Conservation (phyloP, 2,113 vertebrate genomes). For the Mormyrus iriodes region DNA sequence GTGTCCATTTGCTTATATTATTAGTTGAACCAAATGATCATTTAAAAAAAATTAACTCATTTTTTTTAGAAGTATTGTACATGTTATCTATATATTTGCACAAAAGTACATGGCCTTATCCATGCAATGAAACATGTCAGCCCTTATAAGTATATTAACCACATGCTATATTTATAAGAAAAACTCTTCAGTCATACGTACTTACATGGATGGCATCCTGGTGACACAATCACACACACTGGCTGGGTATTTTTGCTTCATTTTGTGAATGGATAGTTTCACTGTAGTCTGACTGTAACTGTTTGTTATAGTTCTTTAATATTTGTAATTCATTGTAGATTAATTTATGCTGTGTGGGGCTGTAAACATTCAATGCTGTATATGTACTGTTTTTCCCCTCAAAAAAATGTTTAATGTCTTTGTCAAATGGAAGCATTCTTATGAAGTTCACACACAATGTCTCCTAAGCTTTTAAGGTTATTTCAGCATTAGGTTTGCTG, state of each 20-base stretch:
- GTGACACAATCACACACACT: not conserved
- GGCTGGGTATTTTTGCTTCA: not conserved
- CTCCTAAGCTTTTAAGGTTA: not conserved
- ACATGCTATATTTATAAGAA: not conserved
- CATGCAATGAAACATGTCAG: not conserved
- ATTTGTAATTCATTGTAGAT: not conserved
- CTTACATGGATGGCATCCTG: not conserved
- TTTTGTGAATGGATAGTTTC: not conserved
- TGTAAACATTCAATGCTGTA: not conserved
- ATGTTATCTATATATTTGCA: not conserved
- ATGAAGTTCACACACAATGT: not conserved
- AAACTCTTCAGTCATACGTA: not conserved
- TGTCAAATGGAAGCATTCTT: not conserved
- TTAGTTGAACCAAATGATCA: not conserved
- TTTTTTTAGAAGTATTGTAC: not conserved
- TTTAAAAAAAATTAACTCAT: not conserved
- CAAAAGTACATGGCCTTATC: not conserved
- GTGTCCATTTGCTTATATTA: not conserved
- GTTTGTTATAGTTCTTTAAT: not conserved
- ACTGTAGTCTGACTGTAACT: too few species aligned
- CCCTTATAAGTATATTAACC: not conserved
- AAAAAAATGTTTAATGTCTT: not conserved
- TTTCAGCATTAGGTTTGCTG: not conserved
- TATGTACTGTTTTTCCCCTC: not conserved
- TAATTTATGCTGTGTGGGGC: not conserved